These are phyloP conservation scores for Atta texana DNA, from an alignment of 1,140 invertebrate genomes.

Conservation along the genomic window DNA sequence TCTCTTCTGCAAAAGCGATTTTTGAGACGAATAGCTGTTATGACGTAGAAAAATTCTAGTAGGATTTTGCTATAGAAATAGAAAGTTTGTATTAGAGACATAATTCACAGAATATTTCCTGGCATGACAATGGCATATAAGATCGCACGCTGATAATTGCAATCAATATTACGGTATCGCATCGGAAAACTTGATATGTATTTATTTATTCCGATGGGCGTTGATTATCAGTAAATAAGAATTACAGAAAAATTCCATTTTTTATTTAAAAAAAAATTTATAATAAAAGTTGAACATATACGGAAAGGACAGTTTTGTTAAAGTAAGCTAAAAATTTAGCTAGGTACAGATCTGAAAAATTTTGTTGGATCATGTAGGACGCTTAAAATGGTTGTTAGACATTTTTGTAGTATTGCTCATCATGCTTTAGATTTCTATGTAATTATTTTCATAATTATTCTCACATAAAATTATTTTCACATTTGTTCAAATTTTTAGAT, in stretches of 20 bases:
- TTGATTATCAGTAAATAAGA: neutral
- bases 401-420: too few species aligned
- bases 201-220: neutral
- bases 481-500: too few species aligned
- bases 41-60: neutral
- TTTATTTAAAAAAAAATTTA: neutral
- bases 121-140: slow-evolving; percentile 42
- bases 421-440: too few species aligned
- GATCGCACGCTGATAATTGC: slow-evolving; percentile 63
- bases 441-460: too few species aligned
- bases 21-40: neutral
- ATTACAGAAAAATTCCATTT: neutral
- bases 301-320: too few species aligned
- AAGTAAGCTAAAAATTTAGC: too few species aligned
- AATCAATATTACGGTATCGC: slow-evolving; percentile 57
- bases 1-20: neutral
- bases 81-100: neutral
- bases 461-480: too few species aligned
- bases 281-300: neutral
- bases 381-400: too few species aligned
- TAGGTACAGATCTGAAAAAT: too few species aligned
- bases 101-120: slow-evolving; percentile 42
- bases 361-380: too few species aligned
- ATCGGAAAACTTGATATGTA: slow-evolving; percentile 3
- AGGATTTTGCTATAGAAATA: neutral